Evolutionary conservation across 1,140 invertebrate species (phyloP).

Genomic region (Heliconius hermathena): DNA sequence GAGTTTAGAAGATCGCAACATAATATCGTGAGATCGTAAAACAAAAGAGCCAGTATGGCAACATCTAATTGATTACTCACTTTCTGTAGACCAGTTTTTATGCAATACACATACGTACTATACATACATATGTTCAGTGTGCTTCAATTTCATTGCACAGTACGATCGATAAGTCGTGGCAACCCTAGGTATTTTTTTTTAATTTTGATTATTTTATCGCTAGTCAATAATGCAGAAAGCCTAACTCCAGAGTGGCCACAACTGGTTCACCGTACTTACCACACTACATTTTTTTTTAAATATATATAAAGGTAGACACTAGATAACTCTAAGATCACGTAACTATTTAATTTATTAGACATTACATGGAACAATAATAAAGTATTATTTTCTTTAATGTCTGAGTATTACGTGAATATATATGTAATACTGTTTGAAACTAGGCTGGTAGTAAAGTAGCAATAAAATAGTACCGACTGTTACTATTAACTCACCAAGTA

Average conservation of each 20-base stretch:
- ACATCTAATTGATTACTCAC: conserved; percentile 65
- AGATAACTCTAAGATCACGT: background rate
- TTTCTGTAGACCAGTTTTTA: conserved; percentile 53
- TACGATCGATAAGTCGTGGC: too few relatives aligned
- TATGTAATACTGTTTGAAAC: background rate
- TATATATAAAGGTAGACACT: background rate
- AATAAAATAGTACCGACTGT: background rate
- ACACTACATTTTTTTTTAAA: too few relatives aligned
- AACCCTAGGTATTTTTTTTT: too few relatives aligned
- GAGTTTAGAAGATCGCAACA: conserved; percentile 50
- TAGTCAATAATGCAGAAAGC: too few relatives aligned
- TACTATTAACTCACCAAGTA: background rate
- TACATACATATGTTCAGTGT: conserved; percentile 1
- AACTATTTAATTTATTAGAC: conserved; percentile 7
- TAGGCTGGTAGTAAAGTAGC: background rate
- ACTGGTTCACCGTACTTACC: too few relatives aligned
- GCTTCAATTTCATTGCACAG: background rate
- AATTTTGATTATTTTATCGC: too few relatives aligned
- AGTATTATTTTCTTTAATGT: background rate
- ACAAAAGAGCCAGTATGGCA: conserved; percentile 49
- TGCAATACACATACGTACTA: conserved; percentile 36
- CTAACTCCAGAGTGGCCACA: too few relatives aligned
- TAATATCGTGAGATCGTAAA: conserved; percentile 44
- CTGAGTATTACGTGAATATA: background rate
- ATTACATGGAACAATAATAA: background rate